Evolutionary conservation across 2,888 invertebrate genomes (phyloP), one percentile per base, ranked within the genome.

Genomic region (Agrilus biguttatus): DNA sequence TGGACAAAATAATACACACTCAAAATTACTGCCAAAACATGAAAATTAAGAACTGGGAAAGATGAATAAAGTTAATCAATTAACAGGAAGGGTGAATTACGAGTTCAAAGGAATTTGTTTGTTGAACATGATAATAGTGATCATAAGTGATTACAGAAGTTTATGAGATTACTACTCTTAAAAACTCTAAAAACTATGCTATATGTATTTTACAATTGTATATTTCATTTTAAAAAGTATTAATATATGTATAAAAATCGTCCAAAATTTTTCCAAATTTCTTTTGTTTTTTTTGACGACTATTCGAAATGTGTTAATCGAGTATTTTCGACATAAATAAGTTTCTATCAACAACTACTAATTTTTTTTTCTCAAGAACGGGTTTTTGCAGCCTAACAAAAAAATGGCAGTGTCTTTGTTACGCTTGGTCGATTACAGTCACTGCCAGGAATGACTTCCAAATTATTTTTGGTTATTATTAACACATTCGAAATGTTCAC

Each of bases 171-270:
- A 50, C 53, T 52, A 45, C 45, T 49, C 51, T 53, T 52, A 49
- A 48, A 51, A 41, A 47, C 28, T 28, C 51, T 52, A 52, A 48
- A 49, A 55, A 58, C 61, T 64, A 64, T 55, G 49, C 58, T 63
- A 62, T 59, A 53, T 57, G 47, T 50, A 50, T 63, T 62, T 65
- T 65, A 65, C 63, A 64, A 57, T 59, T 64, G 63, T 64, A 64
- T 64, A 63, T 58, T 59, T 52, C 51, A 51, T 51, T 54, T 55
- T 58, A 64, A 63, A 63, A 62, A 57, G 60, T 59, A 59, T 61
- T 60, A 56, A 55, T 58, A 61, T 60, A 58, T 47, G 51, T 62
- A 61, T 61, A 62, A 63, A 65, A 65, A 62, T 56, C 59, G 61
- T 63, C 61, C 61, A 57, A 60, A 59, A 56, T 52, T 50, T 53